phyloP scores from a whole-genome alignment of 1,140 invertebrate genomes.

The Radopholus similis region DNA sequence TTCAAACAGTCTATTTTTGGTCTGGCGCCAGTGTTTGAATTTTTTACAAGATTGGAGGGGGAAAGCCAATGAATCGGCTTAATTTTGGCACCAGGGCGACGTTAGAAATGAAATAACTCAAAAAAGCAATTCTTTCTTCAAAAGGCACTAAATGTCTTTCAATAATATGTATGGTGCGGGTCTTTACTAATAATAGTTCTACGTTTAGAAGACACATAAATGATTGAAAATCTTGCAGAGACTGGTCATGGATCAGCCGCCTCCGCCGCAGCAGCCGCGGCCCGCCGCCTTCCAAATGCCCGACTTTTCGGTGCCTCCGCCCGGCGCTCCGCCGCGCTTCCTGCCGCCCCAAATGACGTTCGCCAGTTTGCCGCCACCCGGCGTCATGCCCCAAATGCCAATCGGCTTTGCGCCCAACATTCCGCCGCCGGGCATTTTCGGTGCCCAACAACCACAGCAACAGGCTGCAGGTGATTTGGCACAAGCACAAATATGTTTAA shows the following conservation, averaged over 20 bases:
- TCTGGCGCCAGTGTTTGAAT: no score
- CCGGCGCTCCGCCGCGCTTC: not conserved
- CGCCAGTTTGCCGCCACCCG: not conserved
- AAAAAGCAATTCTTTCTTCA: no score
- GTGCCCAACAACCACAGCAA: not conserved
- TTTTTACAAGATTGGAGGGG: no score
- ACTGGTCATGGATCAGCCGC: not conserved
- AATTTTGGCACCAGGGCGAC: no score
- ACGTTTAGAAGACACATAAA: not conserved
- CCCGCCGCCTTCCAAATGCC: constrained; percentile 13
- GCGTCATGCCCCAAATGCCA: not conserved
- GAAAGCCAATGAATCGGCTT: no score
- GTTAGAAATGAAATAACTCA: no score
- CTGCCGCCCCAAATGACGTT: not conserved
- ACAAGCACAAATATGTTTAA: no score
- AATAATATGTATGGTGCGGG: not conserved
- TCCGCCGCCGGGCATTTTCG: no score
- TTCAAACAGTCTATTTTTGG: no score
- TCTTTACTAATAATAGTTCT: not conserved
- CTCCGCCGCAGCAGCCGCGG: not conserved
- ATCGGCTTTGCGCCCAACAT: not conserved
- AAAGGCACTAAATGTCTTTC: no score
- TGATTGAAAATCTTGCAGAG: not conserved
- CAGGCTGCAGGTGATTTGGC: no score
- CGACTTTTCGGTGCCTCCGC: constrained; percentile 30